Base-by-base conservation (phyloP, 1,140 invertebrate genomes). In the Drosophila seguyi region DNA sequence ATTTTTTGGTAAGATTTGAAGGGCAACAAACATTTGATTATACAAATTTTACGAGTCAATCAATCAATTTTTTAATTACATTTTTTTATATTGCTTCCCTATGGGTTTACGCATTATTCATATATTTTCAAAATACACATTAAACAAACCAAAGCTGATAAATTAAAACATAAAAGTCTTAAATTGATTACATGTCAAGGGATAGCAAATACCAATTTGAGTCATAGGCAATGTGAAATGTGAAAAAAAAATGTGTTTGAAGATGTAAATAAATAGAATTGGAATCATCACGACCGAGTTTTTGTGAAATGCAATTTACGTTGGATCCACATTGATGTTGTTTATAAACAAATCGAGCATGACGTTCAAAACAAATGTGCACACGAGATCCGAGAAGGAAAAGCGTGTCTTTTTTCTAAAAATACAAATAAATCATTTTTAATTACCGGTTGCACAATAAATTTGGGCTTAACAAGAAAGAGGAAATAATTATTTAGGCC, bases 261-360 rank as follows among this genome's bases (percentile, higher is more conserved):
- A 25, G 45, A 20, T 44, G 66, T 53, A 67, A 67, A 66, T 50
- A 65, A 65, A 48, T 52, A 66, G 57, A 41, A 20, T 22, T 68
- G 38, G 18, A 50, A 67, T 67, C 27, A 36, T 44, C 20, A 38
- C 22, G 27, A 44, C 42, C 31, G 45, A 34, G 38, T 25, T 68
- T 45, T 62, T 31, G 31, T 38, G 60, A 44, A 42, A 68, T 50
- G 45, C 60, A 31, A 50, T 63, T 47, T 65, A 22, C 60, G 18
- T 34, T 63, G 39, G 38, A 25, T 45, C 45, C 62, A 66, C 22
- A 45, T 53, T 62, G 63, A 44, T 61, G 57, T 65, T 65, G 62
- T 65, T 65, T 66, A 66, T 62, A 66, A 66, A 66, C 63, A 62
- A 66, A 66, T 66, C 56, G 62, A 42, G 62, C 62, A 42, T 61